These are phyloP conservation scores for Zoanthus sansibaricus DNA, from an alignment of 92 coral and sea anemone species.

Conservation along the genomic window DNA sequence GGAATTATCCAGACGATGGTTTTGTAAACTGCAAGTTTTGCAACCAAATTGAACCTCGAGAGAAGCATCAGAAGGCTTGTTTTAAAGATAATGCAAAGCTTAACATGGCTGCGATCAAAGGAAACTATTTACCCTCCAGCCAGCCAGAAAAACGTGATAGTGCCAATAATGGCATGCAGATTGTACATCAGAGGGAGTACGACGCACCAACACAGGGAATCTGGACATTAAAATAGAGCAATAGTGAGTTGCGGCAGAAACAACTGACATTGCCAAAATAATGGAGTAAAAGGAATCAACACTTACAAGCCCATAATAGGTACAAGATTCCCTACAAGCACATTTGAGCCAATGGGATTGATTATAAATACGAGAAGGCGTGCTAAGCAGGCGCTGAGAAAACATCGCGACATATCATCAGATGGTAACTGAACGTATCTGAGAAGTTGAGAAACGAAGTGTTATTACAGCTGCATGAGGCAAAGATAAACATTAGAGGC, in stretches of 20 bases:
- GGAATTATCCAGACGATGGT: conserved; percentile 38
- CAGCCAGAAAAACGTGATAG: neutral
- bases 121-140: neutral
- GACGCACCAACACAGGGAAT: neutral
- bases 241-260: neutral
- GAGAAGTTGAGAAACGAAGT: neutral
- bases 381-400: neutral
- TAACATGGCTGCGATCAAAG: neutral
- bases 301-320: too few species aligned
- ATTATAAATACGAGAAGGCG: neutral
- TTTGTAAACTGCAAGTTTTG: conserved; percentile 35
- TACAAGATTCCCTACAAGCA: too few species aligned
- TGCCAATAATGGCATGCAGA: neutral
- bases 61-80: neutral
- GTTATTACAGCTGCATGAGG: neutral
- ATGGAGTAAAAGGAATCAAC: too few species aligned
- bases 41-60: neutral
- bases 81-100: neutral
- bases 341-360: neutral
- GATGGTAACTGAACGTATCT: neutral
- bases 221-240: neutral
- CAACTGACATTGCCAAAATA: neutral
- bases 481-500: neutral
- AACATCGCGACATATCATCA: neutral
- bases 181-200: neutral